These are phyloP conservation scores for Glyphotaelius pellucidus DNA, from an alignment of 2,888 invertebrate species.

Conservation along the genomic window DNA sequence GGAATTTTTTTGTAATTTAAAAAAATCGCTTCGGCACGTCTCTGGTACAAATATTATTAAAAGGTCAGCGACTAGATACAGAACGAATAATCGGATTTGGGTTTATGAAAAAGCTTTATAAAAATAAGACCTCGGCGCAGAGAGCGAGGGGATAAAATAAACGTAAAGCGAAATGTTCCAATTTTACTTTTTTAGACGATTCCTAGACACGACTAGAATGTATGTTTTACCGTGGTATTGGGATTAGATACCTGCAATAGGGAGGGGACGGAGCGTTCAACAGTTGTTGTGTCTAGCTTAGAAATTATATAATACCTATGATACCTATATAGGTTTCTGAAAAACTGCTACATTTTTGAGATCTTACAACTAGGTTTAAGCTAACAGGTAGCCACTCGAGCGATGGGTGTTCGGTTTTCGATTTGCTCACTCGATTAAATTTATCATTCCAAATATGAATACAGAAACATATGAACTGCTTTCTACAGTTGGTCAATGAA, in stretches of 20 bases:
- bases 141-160: not conserved
- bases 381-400: too few species aligned
- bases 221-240: not conserved
- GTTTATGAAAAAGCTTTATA: not conserved
- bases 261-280: not conserved
- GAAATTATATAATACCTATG: not conserved
- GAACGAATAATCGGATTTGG: not conserved
- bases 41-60: not conserved
- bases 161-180: not conserved
- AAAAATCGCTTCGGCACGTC: not conserved
- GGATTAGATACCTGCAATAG: not conserved
- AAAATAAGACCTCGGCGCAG: not conserved
- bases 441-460: too few species aligned
- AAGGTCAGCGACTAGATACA: not conserved
- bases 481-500: too few species aligned
- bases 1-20: not conserved
- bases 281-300: not conserved
- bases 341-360: not conserved
- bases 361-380: not conserved
- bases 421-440: too few species aligned
- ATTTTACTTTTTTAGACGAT: not conserved
- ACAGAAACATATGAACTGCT: too few species aligned
- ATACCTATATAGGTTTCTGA: not conserved
- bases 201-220: not conserved
- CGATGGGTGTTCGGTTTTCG: too few species aligned